phyloP scores from a whole-genome alignment of 2,888 invertebrate species.

The Metalampra italica region DNA sequence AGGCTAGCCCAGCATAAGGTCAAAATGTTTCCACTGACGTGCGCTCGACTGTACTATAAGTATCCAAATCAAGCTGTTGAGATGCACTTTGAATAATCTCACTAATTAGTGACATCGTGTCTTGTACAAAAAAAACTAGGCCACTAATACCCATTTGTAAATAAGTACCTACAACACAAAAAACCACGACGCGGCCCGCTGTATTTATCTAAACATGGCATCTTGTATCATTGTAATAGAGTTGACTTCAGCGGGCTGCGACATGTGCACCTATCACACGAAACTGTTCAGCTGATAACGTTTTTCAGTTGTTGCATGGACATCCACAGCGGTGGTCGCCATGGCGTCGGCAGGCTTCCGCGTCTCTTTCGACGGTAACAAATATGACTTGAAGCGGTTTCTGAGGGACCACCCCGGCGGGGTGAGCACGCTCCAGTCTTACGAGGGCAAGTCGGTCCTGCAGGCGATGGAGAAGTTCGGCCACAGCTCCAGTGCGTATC shows the following conservation, averaged over 20 bases:
- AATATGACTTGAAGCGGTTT: conserved; percentile 82
- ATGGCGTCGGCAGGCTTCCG: conserved; percentile 43
- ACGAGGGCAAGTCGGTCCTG: conserved; percentile 72
- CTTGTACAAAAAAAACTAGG: neutral
- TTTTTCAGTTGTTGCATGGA: neutral
- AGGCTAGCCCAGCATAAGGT: too few species aligned
- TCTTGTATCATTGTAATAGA: too few species aligned
- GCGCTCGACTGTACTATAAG: too few species aligned
- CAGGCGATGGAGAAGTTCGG: conserved; percentile 74
- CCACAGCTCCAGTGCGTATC: conserved; percentile 82
- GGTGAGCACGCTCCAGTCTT: conserved; percentile 79
- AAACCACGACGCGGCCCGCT: neutral
- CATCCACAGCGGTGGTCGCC: neutral
- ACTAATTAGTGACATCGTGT: too few species aligned
- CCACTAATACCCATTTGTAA: neutral
- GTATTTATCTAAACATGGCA: too few species aligned
- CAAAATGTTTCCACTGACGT: too few species aligned
- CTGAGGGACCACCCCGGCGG: conserved; percentile 87
- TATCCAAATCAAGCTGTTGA: too few species aligned
- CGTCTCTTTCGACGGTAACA: conserved; percentile 60
- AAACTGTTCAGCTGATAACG: conserved; percentile 14
- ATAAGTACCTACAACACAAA: neutral
- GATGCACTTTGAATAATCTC: too few species aligned
- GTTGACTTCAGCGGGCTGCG: neutral
- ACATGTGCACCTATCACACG: conserved; percentile 14